Base-by-base conservation (phyloP, 2,888 invertebrate species). In the Pherbina coryleti region DNA sequence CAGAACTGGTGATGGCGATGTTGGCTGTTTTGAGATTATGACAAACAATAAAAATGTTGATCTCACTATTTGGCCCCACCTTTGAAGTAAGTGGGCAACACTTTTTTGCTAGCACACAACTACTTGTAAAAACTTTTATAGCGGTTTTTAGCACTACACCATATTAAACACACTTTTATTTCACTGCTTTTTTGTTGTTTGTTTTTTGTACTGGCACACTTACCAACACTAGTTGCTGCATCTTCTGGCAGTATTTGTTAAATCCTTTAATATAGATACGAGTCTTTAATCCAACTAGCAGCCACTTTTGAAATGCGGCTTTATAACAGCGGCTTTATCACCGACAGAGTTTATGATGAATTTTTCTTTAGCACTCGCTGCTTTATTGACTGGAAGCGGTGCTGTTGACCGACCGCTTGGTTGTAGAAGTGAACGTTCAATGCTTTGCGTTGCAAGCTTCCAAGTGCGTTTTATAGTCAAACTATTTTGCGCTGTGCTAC, bases 401-500 rank as follows among this genome's bases (percentile, higher is more conserved):
- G 57, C 17, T 19, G 37, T 28, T 22, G 22, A 55, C 22, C 22
- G 66, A 62, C 74, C 60, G 62, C 19, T 70, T 64, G 55, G 14
- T 57, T 25, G 37, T 62, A 69, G 69, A 51, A 75, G 71, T 73
- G 79, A 76, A 69, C 70, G 74, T 75, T 34, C 75, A 80, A 79
- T 80, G 80, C 70, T 79, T 76, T 74, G 53, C 34, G 74, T 51
- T 73, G 22, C 70, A 77, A 51, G 71, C 78, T 79, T 80, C 76
- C 79, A 79, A 78, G 76, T 67, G 71, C 71, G 53, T 80, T 80
- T 79, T 80, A 80, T 80, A 80, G 72, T 37, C 34, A 60, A 37
- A 34, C 19, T n/a, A 49, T 25, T n/a, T 2, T 25, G 28, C 8
- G 19, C 74, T 19, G 49, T 17, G 62, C 75, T 34, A 60, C 44